These are phyloP conservation scores for Aphaenogaster rudis DNA, from an alignment of 1,140 invertebrate genomes.

Conservation along the genomic window DNA sequence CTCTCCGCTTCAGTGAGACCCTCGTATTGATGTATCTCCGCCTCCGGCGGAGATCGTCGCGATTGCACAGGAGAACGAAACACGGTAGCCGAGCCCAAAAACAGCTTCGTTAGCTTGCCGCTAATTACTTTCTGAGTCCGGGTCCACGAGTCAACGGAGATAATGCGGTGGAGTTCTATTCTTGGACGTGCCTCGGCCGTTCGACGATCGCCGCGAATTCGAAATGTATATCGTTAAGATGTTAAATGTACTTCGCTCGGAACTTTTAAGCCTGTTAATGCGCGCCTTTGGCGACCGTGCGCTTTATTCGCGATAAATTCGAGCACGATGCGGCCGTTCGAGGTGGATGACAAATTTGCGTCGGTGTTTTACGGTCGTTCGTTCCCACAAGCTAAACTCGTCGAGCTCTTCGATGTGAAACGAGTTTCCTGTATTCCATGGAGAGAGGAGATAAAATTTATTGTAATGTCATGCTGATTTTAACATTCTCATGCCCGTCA, in stretches of 20 bases:
- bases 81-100: constrained; percentile 17
- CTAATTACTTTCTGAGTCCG: constrained; percentile 18
- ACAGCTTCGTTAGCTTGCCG: constrained; percentile 33
- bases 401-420: constrained; percentile 9
- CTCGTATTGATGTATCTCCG: constrained; percentile 16
- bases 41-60: constrained; percentile 21
- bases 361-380: constrained; percentile 17
- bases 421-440: not conserved
- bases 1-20: constrained; percentile 20
- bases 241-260: constrained; percentile 28
- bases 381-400: not conserved
- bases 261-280: constrained; percentile 17
- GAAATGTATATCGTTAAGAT: constrained; percentile 37
- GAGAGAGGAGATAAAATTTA: constrained; percentile 29
- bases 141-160: not conserved
- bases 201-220: not conserved
- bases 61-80: constrained; percentile 28
- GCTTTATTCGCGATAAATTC: constrained; percentile 41
- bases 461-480: constrained; percentile 36
- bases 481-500: constrained; percentile 25
- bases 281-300: not conserved
- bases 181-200: not conserved
- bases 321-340: not conserved
- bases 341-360: constrained; percentile 45
- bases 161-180: constrained; percentile 11